phyloP scores from a whole-genome alignment of 2,113 vertebrate genomes.

The Trogon surrucura region DNA sequence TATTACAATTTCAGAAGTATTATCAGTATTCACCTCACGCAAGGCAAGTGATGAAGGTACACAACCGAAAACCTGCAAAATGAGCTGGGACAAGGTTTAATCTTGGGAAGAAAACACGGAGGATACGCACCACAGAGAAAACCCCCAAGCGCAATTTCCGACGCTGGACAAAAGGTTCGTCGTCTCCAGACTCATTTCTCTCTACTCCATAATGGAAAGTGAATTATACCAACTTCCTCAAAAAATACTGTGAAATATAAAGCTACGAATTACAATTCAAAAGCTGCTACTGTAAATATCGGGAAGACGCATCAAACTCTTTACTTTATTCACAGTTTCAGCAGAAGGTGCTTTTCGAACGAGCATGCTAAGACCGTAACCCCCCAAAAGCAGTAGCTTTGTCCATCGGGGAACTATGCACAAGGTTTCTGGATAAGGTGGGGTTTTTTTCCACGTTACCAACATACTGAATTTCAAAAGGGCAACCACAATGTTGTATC shows the following conservation, averaged over 20 bases:
- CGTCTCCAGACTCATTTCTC: not conserved
- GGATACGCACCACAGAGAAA: not conserved
- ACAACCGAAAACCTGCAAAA: not conserved
- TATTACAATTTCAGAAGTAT: not conserved
- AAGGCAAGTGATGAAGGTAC: not conserved
- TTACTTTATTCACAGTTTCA: not conserved
- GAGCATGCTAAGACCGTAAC: rapidly evolving
- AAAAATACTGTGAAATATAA: not conserved
- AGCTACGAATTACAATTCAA: not conserved
- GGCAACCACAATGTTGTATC: not conserved
- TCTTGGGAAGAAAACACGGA: not conserved
- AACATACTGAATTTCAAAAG: not conserved
- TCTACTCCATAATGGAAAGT: not conserved
- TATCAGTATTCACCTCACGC: not conserved
- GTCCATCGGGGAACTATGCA: too few relatives aligned
- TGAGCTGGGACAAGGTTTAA: not conserved
- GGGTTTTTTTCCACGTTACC: not conserved
- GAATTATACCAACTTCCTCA: not conserved
- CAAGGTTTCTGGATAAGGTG: not conserved
- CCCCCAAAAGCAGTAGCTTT: not conserved
- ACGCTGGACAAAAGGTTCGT: not conserved
- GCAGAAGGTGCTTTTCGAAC: not conserved
- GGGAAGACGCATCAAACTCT: not conserved
- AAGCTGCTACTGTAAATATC: not conserved
- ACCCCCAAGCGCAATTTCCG: not conserved